Evolutionary conservation across 2,888 invertebrate species (phyloP).

Genomic region (Disparrhopalites patrizii): DNA sequence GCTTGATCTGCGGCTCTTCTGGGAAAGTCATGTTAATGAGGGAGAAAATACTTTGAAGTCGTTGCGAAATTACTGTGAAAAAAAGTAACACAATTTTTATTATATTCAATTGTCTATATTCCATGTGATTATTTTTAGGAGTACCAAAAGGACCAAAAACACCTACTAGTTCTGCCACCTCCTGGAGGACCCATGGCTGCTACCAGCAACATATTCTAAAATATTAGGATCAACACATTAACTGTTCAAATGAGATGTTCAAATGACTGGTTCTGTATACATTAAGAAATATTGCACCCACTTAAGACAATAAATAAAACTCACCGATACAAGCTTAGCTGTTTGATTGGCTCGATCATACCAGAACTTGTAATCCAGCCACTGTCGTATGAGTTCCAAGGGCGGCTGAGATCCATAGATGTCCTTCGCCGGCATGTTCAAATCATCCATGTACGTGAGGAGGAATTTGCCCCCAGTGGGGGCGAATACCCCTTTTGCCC

Average conservation of each 20-base stretch:
- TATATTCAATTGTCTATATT: too few relatives aligned
- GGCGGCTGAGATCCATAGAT: slow-evolving; percentile 85
- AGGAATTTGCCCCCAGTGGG: slow-evolving; percentile 77
- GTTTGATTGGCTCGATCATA: slow-evolving; percentile 76
- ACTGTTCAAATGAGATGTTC: too few relatives aligned
- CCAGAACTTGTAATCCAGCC: slow-evolving; percentile 88
- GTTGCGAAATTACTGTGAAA: slow-evolving; percentile 70
- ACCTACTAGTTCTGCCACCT: slow-evolving; percentile 64
- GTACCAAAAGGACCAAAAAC: neutral
- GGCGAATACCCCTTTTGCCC: slow-evolving; percentile 73
- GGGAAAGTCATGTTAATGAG: slow-evolving; percentile 78
- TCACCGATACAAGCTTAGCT: slow-evolving; percentile 68
- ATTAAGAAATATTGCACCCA: too few relatives aligned
- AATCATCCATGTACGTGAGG: slow-evolving; percentile 84
- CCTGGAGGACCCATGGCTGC: slow-evolving; percentile 84
- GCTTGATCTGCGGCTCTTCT: slow-evolving; percentile 67
- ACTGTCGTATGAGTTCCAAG: slow-evolving; percentile 74
- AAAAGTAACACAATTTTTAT: neutral
- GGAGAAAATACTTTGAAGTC: slow-evolving; percentile 73
- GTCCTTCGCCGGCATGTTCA: slow-evolving; percentile 89
- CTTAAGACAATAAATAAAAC: too few relatives aligned
- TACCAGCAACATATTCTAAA: slow-evolving; percentile 69
- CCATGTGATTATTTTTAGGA: neutral
- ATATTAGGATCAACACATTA: slow-evolving; percentile 1
- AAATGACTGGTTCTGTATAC: too few relatives aligned